Evolutionary conservation across 2,888 invertebrate species (phyloP).

Genomic region (Mantis religiosa): DNA sequence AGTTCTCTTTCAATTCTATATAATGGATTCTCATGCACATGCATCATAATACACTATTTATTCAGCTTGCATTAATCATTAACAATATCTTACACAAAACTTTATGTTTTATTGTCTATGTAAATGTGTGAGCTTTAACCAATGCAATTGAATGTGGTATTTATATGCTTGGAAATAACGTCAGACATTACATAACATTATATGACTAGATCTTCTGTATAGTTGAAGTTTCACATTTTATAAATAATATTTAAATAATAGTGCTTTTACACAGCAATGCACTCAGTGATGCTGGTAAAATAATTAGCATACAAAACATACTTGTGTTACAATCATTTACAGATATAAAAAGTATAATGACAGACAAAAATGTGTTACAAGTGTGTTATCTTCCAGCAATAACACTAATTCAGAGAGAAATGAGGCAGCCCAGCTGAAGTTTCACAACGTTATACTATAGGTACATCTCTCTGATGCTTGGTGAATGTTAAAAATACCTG

Average conservation of each 20-base stretch:
- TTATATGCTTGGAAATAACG: background rate
- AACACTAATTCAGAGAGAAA: too few relatives aligned
- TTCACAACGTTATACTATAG: background rate
- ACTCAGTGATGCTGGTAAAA: background rate
- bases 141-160: background rate
- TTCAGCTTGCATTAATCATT: too few relatives aligned
- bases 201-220: background rate
- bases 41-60: too few relatives aligned
- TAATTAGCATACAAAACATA: background rate
- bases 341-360: background rate
- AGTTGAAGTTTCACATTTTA: background rate
- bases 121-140: background rate
- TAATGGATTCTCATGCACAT: too few relatives aligned
- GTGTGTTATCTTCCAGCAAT: too few relatives aligned
- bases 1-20: too few relatives aligned
- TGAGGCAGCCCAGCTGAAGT: too few relatives aligned
- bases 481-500: constrained; percentile 59
- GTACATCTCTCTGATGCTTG: constrained; percentile 46
- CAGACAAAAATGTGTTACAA: background rate
- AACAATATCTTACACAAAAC: too few relatives aligned
- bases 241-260: background rate
- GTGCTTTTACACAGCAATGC: background rate
- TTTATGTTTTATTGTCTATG: background rate
- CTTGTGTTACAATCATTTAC: too few relatives aligned
- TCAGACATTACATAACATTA: background rate